These are phyloP conservation scores for Calephelis nemesis DNA, from an alignment of 1,140 invertebrate species.

Conservation along the genomic window DNA sequence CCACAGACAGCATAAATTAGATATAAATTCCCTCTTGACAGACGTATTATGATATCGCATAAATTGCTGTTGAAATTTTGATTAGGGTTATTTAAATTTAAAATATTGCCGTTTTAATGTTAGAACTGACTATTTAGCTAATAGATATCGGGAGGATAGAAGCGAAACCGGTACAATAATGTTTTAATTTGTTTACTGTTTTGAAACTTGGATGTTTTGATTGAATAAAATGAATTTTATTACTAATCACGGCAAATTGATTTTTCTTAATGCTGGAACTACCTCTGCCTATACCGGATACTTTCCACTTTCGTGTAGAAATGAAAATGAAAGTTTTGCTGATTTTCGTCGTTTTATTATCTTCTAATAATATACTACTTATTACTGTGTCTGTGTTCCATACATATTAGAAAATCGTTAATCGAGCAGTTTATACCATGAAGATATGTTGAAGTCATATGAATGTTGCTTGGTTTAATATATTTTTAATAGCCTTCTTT, in stretches of 20 bases:
- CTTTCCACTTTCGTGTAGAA: too few relatives aligned
- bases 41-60: constrained; percentile 12
- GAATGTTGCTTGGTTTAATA: too few relatives aligned
- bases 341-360: too few relatives aligned
- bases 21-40: constrained; percentile 12
- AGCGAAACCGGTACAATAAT: constrained; percentile 10
- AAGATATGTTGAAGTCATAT: too few relatives aligned
- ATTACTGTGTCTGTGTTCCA: too few relatives aligned
- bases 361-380: too few relatives aligned
- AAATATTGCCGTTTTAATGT: constrained; percentile 10
- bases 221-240: neutral
- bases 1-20: constrained; percentile 11
- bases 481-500: too few relatives aligned
- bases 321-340: too few relatives aligned
- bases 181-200: constrained; percentile 18
- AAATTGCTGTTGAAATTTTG: constrained; percentile 17
- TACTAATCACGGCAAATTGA: neutral
- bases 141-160: neutral
- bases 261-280: too few relatives aligned
- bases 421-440: too few relatives aligned
- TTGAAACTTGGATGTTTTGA: neutral
- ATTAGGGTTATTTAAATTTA: constrained; percentile 12
- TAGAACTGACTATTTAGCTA: constrained; percentile 7
- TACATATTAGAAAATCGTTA: too few relatives aligned
- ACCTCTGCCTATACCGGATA: too few relatives aligned